Percentiles rank a stretch among this genome's conserved stretches.
Evolutionary conservation across 53 echinoderm and acorn worm species (phyloP).

Genomic region (Astropecten irregularis): DNA sequence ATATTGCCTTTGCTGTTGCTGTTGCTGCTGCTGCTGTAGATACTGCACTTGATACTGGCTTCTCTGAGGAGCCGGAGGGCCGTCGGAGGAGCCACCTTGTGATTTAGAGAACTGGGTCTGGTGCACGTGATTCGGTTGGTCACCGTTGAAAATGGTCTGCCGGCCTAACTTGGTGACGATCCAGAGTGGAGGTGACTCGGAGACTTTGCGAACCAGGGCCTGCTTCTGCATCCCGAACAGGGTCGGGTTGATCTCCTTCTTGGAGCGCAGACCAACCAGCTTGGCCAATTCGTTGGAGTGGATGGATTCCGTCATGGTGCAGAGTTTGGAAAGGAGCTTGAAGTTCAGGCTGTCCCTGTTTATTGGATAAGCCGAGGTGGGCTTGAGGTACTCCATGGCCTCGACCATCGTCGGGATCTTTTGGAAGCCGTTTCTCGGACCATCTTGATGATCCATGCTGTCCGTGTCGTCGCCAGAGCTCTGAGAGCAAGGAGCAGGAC

Average conservation of each 20-base stretch:
- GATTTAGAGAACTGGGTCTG: constrained; percentile 11
- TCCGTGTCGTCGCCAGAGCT: constrained; percentile 52
- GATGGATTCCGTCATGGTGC: constrained; percentile 62
- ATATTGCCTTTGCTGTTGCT: constrained; percentile 18
- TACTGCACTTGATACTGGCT: constrained; percentile 36
- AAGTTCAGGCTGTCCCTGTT: constrained; percentile 59
- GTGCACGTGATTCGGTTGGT: neutral
- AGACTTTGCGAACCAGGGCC: constrained; percentile 78
- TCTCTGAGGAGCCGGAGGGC: neutral
- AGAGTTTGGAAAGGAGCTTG: constrained; percentile 60
- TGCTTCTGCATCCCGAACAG: constrained; percentile 84
- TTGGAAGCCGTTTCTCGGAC: constrained; percentile 24
- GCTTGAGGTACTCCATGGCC: constrained; percentile 51
- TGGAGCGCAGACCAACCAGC: constrained; percentile 70
- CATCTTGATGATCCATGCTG: constrained; percentile 34
- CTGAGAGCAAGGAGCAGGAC: constrained; percentile 7
- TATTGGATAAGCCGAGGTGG: constrained; percentile 19
- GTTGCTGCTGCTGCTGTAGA: constrained; percentile 44
- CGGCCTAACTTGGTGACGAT: constrained; percentile 71
- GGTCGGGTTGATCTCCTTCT: constrained; percentile 90
- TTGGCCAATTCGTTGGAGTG: constrained; percentile 81
- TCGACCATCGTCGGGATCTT: constrained; percentile 21
- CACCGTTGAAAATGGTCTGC: constrained; percentile 42
- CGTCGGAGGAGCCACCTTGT: constrained; percentile 1
- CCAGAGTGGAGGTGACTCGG: constrained; percentile 83